Evolutionary conservation across 2,113 vertebrate species (phyloP), one percentile per base, ranked within the genome.

Genomic region (Boleophthalmus pectinirostris): DNA sequence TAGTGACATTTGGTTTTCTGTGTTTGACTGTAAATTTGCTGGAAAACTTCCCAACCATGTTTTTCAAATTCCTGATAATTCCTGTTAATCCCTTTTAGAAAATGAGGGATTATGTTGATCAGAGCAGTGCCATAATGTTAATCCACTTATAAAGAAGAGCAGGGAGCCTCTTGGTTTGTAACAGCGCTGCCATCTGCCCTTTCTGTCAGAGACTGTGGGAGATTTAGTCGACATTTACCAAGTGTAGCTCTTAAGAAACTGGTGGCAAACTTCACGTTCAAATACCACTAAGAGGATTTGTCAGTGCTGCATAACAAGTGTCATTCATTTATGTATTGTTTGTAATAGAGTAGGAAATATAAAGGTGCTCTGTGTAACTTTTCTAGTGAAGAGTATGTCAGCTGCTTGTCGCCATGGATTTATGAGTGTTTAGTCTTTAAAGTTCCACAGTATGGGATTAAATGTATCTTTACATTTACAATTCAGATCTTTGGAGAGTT

Each of bases 141-240:
- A 87, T 88, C 80, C 79, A 84, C 76, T 87, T 86, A 85, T 75
- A 77, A 33, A 57, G 65, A 68, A 61, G 66, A 79, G 74, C 70
- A 1, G 29, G 69, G 67, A 73, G 80, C 38, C 51, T 54, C 18
- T 80, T 85, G 79, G 82, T 78, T 78, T 49, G 43, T 51, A 29
- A 75, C 86, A 81, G 73, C 68, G 66, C 64, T 72, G 75, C 84
- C 81, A 74, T 88, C 83, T 86, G 85, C 71, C 74, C 70, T 8
- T 0, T 3, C 51, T 47, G 77, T 82, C 74, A 58, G 72, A 69
- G 23, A 60, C 68, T 65, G 75, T 82, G 79, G 83, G 78, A 57
- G 66, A 73, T 86, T 82, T 11, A 24, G 54, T 56, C n/a, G 54
- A 51, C n/a, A 7, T 25, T 58, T 71, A 57, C 45, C 73, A 38